Percentiles rank a stretch among this genome's conserved stretches.
Evolutionary conservation across 2,113 vertebrate species (phyloP).

Genomic region (Paradoxurus hermaphroditus): DNA sequence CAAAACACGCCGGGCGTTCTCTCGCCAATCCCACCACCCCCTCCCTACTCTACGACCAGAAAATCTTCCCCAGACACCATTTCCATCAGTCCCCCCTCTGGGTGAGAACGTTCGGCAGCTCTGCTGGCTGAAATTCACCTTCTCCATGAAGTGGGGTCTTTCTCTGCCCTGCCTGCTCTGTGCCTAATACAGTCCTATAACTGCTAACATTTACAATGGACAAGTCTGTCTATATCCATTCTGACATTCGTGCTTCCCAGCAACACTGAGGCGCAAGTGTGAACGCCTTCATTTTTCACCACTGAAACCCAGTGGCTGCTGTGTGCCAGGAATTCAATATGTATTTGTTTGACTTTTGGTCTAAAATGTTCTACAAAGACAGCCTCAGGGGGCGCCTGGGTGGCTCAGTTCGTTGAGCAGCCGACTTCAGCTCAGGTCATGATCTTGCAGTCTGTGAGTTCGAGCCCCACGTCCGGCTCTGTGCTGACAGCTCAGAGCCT

Average conservation of each 20-base stretch:
- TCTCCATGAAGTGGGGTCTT: neutral
- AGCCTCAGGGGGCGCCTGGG: neutral
- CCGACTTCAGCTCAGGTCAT: too few relatives aligned
- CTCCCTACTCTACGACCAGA: neutral
- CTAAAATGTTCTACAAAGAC: neutral
- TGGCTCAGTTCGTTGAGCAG: too few relatives aligned
- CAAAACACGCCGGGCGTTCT: neutral
- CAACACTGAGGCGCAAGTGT: neutral
- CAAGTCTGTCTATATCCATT: neutral
- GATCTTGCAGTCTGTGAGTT: too few relatives aligned
- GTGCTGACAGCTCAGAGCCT: too few relatives aligned
- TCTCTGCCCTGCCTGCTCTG: neutral
- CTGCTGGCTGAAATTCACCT: neutral
- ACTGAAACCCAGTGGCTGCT: neutral
- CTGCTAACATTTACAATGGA: neutral
- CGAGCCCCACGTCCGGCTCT: too few relatives aligned
- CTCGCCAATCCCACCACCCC: neutral
- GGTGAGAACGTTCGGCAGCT: neutral
- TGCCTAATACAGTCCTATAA: neutral
- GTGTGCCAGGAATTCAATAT: neutral
- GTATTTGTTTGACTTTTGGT: neutral
- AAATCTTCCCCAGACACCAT: neutral
- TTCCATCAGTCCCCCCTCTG: neutral
- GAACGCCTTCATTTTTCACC: neutral
- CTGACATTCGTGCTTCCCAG: neutral